Base-by-base conservation (phyloP, 53 echinoderm and acorn worm genomes). In the Crossaster papposus region DNA sequence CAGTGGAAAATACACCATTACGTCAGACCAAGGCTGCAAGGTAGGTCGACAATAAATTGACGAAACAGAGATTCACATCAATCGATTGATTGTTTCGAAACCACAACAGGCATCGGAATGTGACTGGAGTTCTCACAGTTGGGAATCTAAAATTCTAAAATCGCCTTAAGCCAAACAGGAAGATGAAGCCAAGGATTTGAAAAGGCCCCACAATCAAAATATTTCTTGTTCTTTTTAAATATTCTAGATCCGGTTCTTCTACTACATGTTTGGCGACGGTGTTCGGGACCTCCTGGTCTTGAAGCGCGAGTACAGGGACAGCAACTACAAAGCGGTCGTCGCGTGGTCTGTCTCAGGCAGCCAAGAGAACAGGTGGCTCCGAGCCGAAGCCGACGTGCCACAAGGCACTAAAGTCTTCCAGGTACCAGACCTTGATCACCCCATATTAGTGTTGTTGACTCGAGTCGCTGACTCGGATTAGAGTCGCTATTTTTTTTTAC, bases 181-280 rank as follows among this genome's bases (percentile, higher is more conserved):
- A n/a, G n/a, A n/a, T n/a, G n/a, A n/a, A n/a, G n/a, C n/a, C n/a
- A n/a, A n/a, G n/a, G n/a, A n/a, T n/a, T n/a, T n/a, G n/a, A n/a
- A n/a, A n/a, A n/a, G n/a, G n/a, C n/a, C n/a, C n/a, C n/a, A n/a
- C n/a, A n/a, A n/a, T n/a, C n/a, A 58, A 58, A 20, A 58, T 58
- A 58, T 36, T 76, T 76, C 18, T 35, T 75, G 17, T 11, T 17
- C 10, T 51, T 75, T 82, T 89, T 32, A 58, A 44, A 20, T 23
- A 11, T 36, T 52, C 13, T 81, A 95, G 98, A 90, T 97, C 52
- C 88, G 93, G 24, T 91, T 97, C 36, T 97, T 63, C 90, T 97
- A 97, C 89, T 95, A 94, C 81, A 94, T 97, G 93, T 89, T 78
- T 62, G 98, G 98, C 0, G 79, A 81, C 51, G 92, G 89, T 28